Evolutionary conservation across 2,113 vertebrate genomes (phyloP), one percentile per base, ranked within the genome.

Genomic region (Tyrannus savana): DNA sequence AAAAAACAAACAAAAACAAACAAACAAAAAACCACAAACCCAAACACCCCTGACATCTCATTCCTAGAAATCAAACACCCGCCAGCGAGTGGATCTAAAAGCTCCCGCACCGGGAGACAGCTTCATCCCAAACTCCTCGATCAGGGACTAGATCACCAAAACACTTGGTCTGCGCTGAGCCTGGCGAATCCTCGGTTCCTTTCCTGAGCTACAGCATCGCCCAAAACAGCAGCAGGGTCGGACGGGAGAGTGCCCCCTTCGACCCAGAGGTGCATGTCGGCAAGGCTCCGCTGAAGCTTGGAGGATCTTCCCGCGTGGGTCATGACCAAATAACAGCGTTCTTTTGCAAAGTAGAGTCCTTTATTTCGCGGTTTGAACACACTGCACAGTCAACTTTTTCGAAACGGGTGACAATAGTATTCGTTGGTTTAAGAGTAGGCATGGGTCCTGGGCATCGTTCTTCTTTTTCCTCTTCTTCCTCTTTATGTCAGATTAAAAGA

Each of bases 331-430:
- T 16, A 76, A 90, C 68, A 82, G 79, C 58, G 12, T 72, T 94
- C 79, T 72, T 72, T 85, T 64, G 77, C 90, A 19, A 67, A 84
- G 81, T 9, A 52, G 67, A 71, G 28, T 94, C 87, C 86, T 95
- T 96, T 96, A 96, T 96, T 94, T 84, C 41, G 60, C 41, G 81
- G 49, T 64, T 84, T 50, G 67, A 86, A 92, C 22, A 83, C 95
- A 69, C 71, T 44, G 84, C 84, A 68, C 62, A 62, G 63, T 52
- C 90, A 96, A 94, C 87, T 89, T 96, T 86, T 72, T 77, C 69
- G 15, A 56, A 87, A 79, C 19, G 84, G 62, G 25, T 72, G 66
- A 79, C 72, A 84, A 68, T 8, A 37, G 31, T n/a, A 91, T 89
- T 96, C 91, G 94, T 82, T 94, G 91, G 22, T 52, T 66, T 80